A percentile compares a stretch with the other conserved stretches of the same genome.
Conservation (phyloP, 2,888 invertebrate species). For the Drosophila algonquin region DNA sequence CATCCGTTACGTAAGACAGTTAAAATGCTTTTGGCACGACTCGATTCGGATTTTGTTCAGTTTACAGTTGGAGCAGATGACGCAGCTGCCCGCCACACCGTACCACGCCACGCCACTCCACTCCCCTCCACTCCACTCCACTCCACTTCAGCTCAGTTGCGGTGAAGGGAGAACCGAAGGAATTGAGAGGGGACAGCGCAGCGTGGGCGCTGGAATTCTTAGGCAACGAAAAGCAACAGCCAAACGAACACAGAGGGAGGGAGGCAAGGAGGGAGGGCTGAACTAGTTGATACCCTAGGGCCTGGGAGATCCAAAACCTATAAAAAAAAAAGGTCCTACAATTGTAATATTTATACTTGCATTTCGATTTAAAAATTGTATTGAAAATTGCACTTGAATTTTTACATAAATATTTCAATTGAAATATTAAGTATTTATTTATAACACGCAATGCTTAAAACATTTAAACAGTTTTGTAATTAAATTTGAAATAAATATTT, state of each 20-base stretch:
- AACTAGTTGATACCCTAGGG: neutral
- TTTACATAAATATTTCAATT: too few relatives aligned
- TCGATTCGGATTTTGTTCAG: slow-evolving; percentile 15
- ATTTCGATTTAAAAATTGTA: too few relatives aligned
- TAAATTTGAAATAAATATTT: too few relatives aligned
- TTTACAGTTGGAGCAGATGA: slow-evolving; percentile 17
- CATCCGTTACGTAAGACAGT: slow-evolving; percentile 47
- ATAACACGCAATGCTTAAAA: too few relatives aligned
- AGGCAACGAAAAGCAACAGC: neutral
- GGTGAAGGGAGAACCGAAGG: neutral
- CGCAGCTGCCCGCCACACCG: neutral
- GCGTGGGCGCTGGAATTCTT: slow-evolving; percentile 24
- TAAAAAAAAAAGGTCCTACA: too few relatives aligned
- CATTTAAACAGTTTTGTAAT: too few relatives aligned
- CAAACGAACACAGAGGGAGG: too few relatives aligned
- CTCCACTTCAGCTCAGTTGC: neutral
- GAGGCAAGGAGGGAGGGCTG: neutral
- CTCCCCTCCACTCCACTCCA: neutral
- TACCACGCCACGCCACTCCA: neutral
- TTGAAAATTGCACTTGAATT: too few relatives aligned
- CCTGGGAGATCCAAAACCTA: neutral
- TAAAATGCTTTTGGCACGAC: slow-evolving; percentile 43
- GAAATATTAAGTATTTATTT: too few relatives aligned
- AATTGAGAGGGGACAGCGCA: slow-evolving; percentile 8
- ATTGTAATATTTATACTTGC: too few relatives aligned